These are phyloP conservation scores for Chelmon rostratus DNA, from an alignment of 2,797 vertebrate genomes.

Conservation along the genomic window DNA sequence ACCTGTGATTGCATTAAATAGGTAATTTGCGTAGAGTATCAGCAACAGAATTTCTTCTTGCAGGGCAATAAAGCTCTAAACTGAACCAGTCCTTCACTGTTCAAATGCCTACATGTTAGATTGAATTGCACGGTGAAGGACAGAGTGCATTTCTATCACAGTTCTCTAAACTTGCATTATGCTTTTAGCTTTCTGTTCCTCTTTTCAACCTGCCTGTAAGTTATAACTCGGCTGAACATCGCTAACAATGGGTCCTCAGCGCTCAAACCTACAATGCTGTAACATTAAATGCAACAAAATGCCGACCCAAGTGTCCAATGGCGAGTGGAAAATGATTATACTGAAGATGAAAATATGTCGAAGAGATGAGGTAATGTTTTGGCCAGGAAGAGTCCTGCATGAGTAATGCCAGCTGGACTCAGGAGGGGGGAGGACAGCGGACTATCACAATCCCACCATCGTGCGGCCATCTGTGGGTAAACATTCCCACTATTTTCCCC, in stretches of 20 bases:
- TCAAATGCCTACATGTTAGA: not conserved
- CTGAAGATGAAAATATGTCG: slow-evolving; percentile 4
- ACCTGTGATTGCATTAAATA: too few relatives aligned
- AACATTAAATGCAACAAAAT: not conserved
- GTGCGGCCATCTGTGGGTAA: slow-evolving; percentile 84
- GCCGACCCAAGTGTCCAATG: not conserved
- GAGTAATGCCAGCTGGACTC: slow-evolving; percentile 70
- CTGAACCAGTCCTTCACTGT: not conserved
- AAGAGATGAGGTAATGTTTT: slow-evolving; percentile 75
- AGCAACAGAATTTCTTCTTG: too few relatives aligned
- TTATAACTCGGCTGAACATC: not conserved
- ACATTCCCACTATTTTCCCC: slow-evolving; percentile 42
- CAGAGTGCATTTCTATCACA: too few relatives aligned
- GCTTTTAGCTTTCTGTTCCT: not conserved
- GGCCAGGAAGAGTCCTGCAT: slow-evolving; percentile 47
- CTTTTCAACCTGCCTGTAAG: not conserved
- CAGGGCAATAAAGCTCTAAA: not conserved
- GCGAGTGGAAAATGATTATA: not conserved
- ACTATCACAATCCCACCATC: slow-evolving; percentile 67
- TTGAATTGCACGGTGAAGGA: too few relatives aligned
- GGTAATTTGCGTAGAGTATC: too few relatives aligned
- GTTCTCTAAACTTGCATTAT: not conserved
- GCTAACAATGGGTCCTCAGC: not conserved
- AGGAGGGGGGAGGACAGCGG: slow-evolving; percentile 50
- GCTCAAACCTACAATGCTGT: not conserved